Percentiles rank a stretch among this genome's conserved stretches.
These are phyloP conservation scores for Metellina segmentata DNA, from an alignment of 2,888 invertebrate species.

Conservation along the genomic window DNA sequence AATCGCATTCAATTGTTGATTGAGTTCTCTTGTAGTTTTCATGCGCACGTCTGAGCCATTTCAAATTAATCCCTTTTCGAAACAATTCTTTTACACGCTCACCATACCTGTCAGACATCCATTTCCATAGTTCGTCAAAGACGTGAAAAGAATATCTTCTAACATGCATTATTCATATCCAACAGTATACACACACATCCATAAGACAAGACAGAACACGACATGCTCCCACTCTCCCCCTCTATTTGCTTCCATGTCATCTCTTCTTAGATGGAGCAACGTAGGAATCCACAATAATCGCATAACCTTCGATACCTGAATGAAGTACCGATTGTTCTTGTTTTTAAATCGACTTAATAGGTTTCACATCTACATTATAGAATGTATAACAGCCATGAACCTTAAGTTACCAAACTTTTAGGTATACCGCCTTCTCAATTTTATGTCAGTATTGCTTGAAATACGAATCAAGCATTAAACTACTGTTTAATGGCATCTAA, in stretches of 20 bases:
- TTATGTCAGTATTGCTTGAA: too few relatives aligned
- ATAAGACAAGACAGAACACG: background rate
- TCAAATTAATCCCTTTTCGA: background rate
- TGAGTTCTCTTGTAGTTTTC: too few relatives aligned
- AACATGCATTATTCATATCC: background rate
- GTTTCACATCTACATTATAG: too few relatives aligned
- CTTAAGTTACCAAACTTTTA: too few relatives aligned
- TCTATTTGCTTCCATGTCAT: background rate
- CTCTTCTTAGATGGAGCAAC: conserved; percentile 56
- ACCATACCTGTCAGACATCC: background rate
- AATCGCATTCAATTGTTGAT: too few relatives aligned
- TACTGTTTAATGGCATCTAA: too few relatives aligned
- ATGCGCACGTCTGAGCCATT: background rate
- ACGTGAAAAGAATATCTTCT: background rate
- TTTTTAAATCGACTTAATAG: too few relatives aligned
- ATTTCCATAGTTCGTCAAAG: background rate
- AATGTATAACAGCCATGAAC: too few relatives aligned
- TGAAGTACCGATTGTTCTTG: too few relatives aligned
- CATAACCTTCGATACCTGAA: conserved; percentile 56
- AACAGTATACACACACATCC: background rate
- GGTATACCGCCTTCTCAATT: too few relatives aligned
- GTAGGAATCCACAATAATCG: conserved; percentile 55
- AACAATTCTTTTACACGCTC: background rate
- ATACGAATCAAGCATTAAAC: too few relatives aligned
- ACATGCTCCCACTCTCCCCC: background rate